Evolutionary conservation across 2,888 invertebrate species (phyloP), one percentile per base, ranked within the genome.

Genomic region (Dusona sp.): DNA sequence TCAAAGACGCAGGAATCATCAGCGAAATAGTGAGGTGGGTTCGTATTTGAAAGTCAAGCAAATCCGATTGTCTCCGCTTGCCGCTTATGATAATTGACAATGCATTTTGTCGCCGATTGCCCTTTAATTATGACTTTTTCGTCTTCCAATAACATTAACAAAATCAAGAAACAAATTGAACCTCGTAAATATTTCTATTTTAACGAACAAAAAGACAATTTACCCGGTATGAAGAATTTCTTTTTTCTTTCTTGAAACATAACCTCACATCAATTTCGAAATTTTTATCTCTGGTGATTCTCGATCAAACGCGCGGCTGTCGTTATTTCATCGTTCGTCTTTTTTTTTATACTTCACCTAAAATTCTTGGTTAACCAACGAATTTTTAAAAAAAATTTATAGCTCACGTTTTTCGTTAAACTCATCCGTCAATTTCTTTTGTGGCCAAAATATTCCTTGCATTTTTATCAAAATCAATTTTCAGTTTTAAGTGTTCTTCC

Each of bases 81-180:
- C 84, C 84, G 83, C 86, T 80, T 83, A 61, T 77, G 48, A 38
- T 51, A 13, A 64, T 79, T 79, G 79, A 83, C 83, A 83, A 81
- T 77, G 67, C 68, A 80, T 65, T 78, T 61, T 29, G 68, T 72
- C 42, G 29, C 7, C 51, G 11, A 45, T 72, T 13, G 13, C 13
- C 42, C 57, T 64, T 48, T 25, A 61, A 33, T 16, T 64, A 57
- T 36, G 3, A 7, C 19, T n/a, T 70, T 13, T 77, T 61, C 6
- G n/a, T 77, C 65, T 11, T 22, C 0, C 22, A 8, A 13, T 13
- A 9, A 67, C 16, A 64, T 16, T 42, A 0, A 11, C 11, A 8
- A 13, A n/a, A 3, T 22, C n/a, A 19, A 72, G 19, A 75, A 54
- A 54, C 19, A 64, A 64, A 77, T 36, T 13, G 8, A n/a, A 22